Evolutionary conservation across 2,888 invertebrate genomes (phyloP).

Genomic region (Lumbricus terrestris): DNA sequence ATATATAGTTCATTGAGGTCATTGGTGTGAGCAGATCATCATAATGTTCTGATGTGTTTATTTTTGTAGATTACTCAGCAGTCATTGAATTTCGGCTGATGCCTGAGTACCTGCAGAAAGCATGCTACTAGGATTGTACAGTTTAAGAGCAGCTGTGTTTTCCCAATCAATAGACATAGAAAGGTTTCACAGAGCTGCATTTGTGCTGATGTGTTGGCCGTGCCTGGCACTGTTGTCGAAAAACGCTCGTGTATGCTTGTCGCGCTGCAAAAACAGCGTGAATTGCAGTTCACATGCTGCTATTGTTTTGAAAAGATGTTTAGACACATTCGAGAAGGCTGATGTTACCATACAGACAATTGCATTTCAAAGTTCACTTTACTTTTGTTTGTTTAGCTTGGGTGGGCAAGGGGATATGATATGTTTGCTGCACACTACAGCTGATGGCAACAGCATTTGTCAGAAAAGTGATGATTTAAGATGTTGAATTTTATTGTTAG

Average conservation of each 20-base stretch:
- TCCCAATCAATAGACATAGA: no score
- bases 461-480: not conserved
- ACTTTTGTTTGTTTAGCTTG: not conserved
- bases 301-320: not conserved
- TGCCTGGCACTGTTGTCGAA: not conserved
- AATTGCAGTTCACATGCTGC: not conserved
- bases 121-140: not conserved
- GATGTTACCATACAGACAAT: not conserved
- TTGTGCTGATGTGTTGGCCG: not conserved
- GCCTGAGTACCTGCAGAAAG: not conserved
- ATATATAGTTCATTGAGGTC: no score
- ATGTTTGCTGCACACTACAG: not conserved
- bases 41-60: not conserved
- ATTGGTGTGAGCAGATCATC: no score
- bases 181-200: not conserved
- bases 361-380: not conserved
- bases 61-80: not conserved
- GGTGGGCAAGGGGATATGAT: not conserved
- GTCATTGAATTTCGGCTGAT: not conserved
- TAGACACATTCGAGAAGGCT: not conserved
- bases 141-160: not conserved
- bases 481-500: not conserved
- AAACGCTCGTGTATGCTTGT: not conserved
- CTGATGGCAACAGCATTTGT: not conserved
- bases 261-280: not conserved